Evolutionary conservation across 2,113 vertebrate species (phyloP), one percentile per base, ranked within the genome.

Genomic region (Pteropus alecto): DNA sequence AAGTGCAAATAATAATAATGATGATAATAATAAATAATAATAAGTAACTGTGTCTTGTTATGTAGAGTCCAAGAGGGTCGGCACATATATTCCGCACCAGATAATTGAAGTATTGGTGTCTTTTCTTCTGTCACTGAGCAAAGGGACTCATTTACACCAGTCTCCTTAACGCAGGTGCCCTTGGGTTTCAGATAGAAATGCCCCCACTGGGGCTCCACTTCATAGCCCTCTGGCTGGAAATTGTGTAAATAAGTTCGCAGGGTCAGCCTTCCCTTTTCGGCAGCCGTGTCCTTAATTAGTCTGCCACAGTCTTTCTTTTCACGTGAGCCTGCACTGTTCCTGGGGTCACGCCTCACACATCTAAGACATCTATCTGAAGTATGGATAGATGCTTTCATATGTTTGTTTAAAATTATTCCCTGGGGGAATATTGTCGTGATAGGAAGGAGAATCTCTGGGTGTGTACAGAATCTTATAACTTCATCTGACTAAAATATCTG

Each of bases 41-140:
- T 93, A 97, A 30, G 43, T 73, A 85, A 97, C 96, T 93, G 41
- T 60, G 83, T 93, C 95, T 98, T 43, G 38, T 97, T 97, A 97
- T 77, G 54, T 38, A 7, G 56, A 35, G 28, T 95, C 65, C 68
- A 91, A 83, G 96, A 95, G 77, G 73, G 56, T 67, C 16, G 11
- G 96, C 95, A 94, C 97, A 94, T 97, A 92, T 96, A 94, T 83
- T 97, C 78, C 79, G 30, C 87, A 77, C 94, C 95, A 98, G 98
- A 97, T 98, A 98, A 98, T 11, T 33, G 95, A 96, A 90, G 98
- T 97, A 96, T 96, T 76, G 87, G 96, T 94, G 94, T 96, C 95
- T 86, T 3, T 87, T 93, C 88, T 98, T 95, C 96, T 82, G 88
- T 95, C 95, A 65, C 54, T 71, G 95, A 95, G 86, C 60, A 35